Conservation (phyloP, 1,140 invertebrate genomes). For the Trissolcus basalis region DNA sequence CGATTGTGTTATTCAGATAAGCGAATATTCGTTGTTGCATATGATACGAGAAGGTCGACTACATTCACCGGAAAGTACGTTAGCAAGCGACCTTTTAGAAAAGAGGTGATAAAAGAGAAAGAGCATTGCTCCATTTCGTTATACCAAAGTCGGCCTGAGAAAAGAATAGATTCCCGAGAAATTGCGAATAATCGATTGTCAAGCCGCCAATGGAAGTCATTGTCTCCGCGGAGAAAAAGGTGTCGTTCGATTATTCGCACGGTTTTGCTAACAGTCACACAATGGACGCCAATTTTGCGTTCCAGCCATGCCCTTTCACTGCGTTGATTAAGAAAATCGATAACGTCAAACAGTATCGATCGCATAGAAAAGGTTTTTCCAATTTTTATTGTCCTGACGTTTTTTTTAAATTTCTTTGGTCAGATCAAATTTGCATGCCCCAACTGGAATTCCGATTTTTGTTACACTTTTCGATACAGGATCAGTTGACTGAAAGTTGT, state of each 20-base stretch:
- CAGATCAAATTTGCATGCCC: too few species aligned
- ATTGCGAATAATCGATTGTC: slow-evolving; percentile 42
- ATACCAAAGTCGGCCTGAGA: slow-evolving; percentile 21
- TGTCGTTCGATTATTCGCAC: slow-evolving; percentile 28
- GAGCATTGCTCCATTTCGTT: slow-evolving; percentile 38
- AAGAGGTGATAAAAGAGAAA: slow-evolving; percentile 56
- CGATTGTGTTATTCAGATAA: background rate
- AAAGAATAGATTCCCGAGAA: slow-evolving; percentile 37
- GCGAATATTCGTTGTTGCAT: slow-evolving; percentile 14
- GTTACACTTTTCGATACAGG: too few species aligned
- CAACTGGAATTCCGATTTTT: too few species aligned
- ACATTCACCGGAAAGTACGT: slow-evolving; percentile 65
- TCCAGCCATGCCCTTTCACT: too few species aligned
- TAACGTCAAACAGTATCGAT: background rate
- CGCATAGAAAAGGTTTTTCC: too few species aligned
- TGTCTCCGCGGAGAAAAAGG: slow-evolving; percentile 15
- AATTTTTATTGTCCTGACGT: too few species aligned
- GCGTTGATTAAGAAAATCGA: background rate
- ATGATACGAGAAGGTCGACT: slow-evolving; percentile 66
- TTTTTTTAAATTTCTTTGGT: too few species aligned
- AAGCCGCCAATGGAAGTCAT: background rate
- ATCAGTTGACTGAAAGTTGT: too few species aligned
- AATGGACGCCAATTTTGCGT: background rate
- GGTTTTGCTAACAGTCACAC: slow-evolving; percentile 1
- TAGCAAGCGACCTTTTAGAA: slow-evolving; percentile 45